Conservation (phyloP, 1,140 invertebrate genomes). For the Drosophila guanche region DNA sequence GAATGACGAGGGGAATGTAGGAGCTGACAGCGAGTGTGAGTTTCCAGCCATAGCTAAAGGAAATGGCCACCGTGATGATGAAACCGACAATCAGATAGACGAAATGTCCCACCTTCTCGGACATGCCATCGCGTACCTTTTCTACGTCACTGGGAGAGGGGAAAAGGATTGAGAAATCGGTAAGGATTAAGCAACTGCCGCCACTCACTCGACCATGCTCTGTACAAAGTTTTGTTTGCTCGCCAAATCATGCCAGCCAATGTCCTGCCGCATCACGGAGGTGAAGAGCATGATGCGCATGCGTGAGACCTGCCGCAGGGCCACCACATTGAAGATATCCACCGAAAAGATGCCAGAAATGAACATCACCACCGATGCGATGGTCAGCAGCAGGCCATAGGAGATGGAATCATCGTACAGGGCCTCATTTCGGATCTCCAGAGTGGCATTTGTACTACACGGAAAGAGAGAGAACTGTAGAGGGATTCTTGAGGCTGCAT, state of each 20-base stretch:
- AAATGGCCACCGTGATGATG: constrained; percentile 87
- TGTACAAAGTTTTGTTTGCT: constrained; percentile 94
- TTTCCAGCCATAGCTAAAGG: constrained; percentile 91
- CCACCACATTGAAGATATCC: constrained; percentile 87
- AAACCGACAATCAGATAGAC: constrained; percentile 88
- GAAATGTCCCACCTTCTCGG: constrained; percentile 93
- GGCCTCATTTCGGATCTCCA: constrained; percentile 85
- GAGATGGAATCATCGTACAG: constrained; percentile 87
- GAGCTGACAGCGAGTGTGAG: constrained; percentile 92
- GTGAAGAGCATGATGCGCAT: constrained; percentile 89
- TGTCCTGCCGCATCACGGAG: constrained; percentile 93
- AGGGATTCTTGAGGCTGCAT: neutral
- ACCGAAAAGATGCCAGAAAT: constrained; percentile 87
- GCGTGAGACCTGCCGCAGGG: constrained; percentile 87
- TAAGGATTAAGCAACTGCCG: constrained; percentile 28
- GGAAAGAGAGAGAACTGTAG: too few relatives aligned
- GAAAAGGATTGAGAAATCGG: too few relatives aligned
- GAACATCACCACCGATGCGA: constrained; percentile 87
- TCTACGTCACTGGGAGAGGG: constrained; percentile 89
- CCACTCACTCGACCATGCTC: constrained; percentile 91
- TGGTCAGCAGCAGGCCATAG: constrained; percentile 86
- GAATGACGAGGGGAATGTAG: constrained; percentile 92
- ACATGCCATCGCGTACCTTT: constrained; percentile 93
- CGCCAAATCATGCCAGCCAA: constrained; percentile 94
- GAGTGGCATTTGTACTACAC: constrained; percentile 84